Conservation (phyloP, 2,113 vertebrate species). For the Oreocharis arfaki region DNA sequence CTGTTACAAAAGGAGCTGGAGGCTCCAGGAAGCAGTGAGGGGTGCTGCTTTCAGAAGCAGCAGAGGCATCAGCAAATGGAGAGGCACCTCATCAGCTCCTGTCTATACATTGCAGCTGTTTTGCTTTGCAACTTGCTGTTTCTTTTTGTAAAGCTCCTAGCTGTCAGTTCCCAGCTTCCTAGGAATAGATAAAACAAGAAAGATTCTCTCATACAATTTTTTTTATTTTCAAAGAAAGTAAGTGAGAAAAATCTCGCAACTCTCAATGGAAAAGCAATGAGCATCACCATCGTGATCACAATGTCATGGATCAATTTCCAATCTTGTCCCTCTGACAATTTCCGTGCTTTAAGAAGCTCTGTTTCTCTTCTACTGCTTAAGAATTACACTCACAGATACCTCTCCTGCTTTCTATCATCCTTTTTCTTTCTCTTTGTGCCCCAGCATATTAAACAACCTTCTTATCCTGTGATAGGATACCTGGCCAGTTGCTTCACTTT, state of each 20-base stretch:
- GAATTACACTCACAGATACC: background rate
- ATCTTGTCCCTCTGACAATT: background rate
- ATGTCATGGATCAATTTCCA: background rate
- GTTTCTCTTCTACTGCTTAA: background rate
- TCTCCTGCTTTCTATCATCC: background rate
- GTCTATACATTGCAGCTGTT: background rate
- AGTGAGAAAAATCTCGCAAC: background rate
- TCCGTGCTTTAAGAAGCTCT: background rate
- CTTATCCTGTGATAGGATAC: background rate
- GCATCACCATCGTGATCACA: background rate
- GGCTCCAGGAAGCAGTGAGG: background rate
- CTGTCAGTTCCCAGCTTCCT: background rate
- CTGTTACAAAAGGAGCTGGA: background rate
- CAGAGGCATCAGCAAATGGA: background rate
- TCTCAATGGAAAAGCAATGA: background rate
- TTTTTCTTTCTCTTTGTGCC: background rate
- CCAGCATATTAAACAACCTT: background rate
- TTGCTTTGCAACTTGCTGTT: background rate
- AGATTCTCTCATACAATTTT: background rate
- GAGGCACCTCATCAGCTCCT: background rate
- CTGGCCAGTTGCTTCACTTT: background rate
- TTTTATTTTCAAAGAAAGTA: background rate
- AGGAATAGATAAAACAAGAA: background rate
- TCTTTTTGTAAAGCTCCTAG: background rate
- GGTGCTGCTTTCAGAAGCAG: background rate